phyloP scores from a whole-genome alignment of 2,888 invertebrate genomes.

The Ormyrus rosae region DNA sequence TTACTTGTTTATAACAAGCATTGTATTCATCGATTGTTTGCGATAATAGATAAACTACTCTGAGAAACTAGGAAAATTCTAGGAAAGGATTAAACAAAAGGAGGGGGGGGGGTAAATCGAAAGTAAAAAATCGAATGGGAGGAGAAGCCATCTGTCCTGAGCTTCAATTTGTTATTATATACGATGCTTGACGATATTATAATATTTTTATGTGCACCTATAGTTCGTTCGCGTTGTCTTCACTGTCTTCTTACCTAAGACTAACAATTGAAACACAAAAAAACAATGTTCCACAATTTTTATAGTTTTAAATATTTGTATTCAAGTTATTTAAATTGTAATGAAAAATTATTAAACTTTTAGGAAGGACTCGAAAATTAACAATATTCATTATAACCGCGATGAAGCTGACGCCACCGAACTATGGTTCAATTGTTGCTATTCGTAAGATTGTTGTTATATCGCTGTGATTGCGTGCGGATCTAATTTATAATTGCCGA shows the following conservation, averaged over 20 bases:
- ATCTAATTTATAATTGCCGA: conserved; percentile 55
- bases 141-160: conserved; percentile 70
- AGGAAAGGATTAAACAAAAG: not conserved
- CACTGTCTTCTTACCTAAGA: conserved; percentile 26
- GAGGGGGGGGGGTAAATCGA: conserved; percentile 3
- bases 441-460: conserved; percentile 75
- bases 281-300: too few relatives aligned
- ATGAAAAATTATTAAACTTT: too few relatives aligned
- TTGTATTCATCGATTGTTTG: conserved; percentile 59
- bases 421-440: conserved; percentile 74
- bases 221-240: conserved; percentile 70
- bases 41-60: conserved; percentile 56
- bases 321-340: too few relatives aligned
- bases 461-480: conserved; percentile 72
- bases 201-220: conserved; percentile 74
- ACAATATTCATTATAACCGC: conserved; percentile 6
- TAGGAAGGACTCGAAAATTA: not conserved
- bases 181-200: conserved; percentile 75
- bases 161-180: conserved; percentile 75
- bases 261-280: not conserved
- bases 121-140: conserved; percentile 49
- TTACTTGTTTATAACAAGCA: conserved; percentile 65
- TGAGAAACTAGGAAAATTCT: conserved; percentile 49
- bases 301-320: conserved; percentile 1
- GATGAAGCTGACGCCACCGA: conserved; percentile 68